Evolutionary conservation across 2,888 invertebrate species (phyloP), one percentile per base, ranked within the genome.

Genomic region (Drosophila pegasa): DNA sequence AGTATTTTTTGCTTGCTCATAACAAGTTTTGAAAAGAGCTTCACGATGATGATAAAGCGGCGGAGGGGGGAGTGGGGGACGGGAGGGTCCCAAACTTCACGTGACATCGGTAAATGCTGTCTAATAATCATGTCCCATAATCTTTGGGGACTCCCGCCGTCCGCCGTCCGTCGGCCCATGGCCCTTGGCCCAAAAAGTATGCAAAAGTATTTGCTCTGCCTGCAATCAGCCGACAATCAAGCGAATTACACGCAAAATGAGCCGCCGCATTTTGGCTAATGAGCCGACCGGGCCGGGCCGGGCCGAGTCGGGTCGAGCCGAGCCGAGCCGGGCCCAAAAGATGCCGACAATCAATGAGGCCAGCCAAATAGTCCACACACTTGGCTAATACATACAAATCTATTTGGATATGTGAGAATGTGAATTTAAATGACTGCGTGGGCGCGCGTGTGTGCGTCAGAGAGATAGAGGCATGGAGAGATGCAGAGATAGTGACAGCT

Each of bases 41-140:
- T 22, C 20, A 3, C 14, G 35, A 48, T 12, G 31, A 31, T 48
- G 50, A 35, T 33, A n/a, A 33, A 12, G 29, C 1, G 9, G 2
- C 8, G 3, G 6, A 7, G 20, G n/a, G 40, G 5, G 10, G 25
- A 6, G 9, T 3, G 5, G 6, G 12, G 40, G 22, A 14, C 10
- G 22, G 8, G 6, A 6, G 14, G n/a, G 8, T n/a, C 54, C 38
- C 48, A 48, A 48, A 61, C 48, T 74, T 76, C 76, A 76, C 67
- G 75, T 77, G 73, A 75, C 75, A 77, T 72, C 77, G 77, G 77
- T 75, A 72, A 75, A 75, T 67, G 67, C 77, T 56, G 72, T 72
- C 77, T 72, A 72, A 76, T 76, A 75, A 75, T 77, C 75, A 54
- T 72, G 63, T 31, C 41, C 50, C 60, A 64, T 61, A 72, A 77